Evolutionary conservation across 2,113 vertebrate species (phyloP), one percentile per base, ranked within the genome.

Genomic region (Brevimyrus niger): DNA sequence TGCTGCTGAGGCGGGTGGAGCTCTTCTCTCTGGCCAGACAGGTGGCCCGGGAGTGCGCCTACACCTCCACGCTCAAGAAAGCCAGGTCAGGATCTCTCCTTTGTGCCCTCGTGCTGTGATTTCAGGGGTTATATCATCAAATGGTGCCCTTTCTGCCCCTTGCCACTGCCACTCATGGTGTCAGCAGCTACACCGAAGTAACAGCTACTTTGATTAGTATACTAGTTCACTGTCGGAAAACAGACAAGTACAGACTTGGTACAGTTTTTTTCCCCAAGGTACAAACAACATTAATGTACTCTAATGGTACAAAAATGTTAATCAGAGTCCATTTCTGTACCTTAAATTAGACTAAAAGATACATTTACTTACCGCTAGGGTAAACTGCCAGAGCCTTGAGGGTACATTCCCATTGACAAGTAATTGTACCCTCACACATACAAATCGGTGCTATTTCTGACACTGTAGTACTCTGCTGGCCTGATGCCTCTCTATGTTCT

Each of bases 21-120:
- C 97, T 99, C 86, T 99, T 99, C 93, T 98, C 98, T 1, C 92
- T 99, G 80, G 97, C 98, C 0, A 96, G 97, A 47, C 98, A 98
- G 93, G 98, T 98, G 13, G 98, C 98, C 0, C 96, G 98, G 88
- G 98, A 99, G 94, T 99, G 97, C 93, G 97, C 97, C 93, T 99
- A 99, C 95, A 95, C 97, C 89, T 97, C 97, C 50, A 97, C 97
- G 0, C 95, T 99, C 61, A 98, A 97, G 92, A 96, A 97, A 0
- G 92, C 97, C 94, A 98, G 98, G 98, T 98, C 83, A 82, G 80
- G 55, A 35, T 87, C 15, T 69, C 27, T 46, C 80, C 44, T 19
- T 53, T 88, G 2, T 31, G 82, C 88, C 35, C 13, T 80, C 11
- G n/a, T 38, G 55, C 53, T 82, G 47, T 38, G 13, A 4, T 13